Base-by-base conservation (phyloP, 1,140 invertebrate species). In the Sminthurides bifidus region DNA sequence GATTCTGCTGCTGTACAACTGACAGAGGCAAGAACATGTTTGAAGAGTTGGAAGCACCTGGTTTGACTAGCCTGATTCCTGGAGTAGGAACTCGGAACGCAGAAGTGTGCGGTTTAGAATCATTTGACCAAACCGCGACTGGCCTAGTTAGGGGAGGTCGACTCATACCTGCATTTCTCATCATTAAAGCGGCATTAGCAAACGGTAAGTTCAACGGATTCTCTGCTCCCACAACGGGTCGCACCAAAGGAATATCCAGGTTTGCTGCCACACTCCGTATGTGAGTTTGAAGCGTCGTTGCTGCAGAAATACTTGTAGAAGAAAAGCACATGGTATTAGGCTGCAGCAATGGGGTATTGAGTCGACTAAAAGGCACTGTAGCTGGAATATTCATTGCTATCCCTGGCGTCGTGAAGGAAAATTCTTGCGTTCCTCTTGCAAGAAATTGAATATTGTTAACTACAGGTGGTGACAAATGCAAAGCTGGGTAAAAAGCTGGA, bases 181-280 rank as follows among this genome's bases (percentile, higher is more conserved):
- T 26, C 23, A 14, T n/a, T 21, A n/a, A 8, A 1, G 24, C 35
- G 14, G 21, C 3, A 29, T 24, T 29, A 23, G 59, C 50, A 17
- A 49, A 37, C 19, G 48, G 50, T 8, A 60, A 14, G 27, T 21
- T 49, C n/a, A 58, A 12, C 0, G 49, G 41, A 26, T 40, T 51
- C 2, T 57, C 58, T 15, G 56, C 31, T 15, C 48, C 27, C 4
- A 65, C 24, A 23, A 61, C 50, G 2, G 63, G 63, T 33, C 63
- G 31, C 5, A 65, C 63, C 8, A 65, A 31, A 10, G 59, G 63
- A 58, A 65, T 65, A 31, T 65, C 63, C 23, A 64, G 44, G 35
- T 64, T 64, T 19, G 61, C 61, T 27, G 61, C 61, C 40, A 64
- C 63, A 29, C 45, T 61, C 27, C 63, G 30, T 27, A 65, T 65